Evolutionary conservation across 2,888 invertebrate genomes (phyloP), one percentile per base, ranked within the genome.

Genomic region (Monoplex corrugatus): DNA sequence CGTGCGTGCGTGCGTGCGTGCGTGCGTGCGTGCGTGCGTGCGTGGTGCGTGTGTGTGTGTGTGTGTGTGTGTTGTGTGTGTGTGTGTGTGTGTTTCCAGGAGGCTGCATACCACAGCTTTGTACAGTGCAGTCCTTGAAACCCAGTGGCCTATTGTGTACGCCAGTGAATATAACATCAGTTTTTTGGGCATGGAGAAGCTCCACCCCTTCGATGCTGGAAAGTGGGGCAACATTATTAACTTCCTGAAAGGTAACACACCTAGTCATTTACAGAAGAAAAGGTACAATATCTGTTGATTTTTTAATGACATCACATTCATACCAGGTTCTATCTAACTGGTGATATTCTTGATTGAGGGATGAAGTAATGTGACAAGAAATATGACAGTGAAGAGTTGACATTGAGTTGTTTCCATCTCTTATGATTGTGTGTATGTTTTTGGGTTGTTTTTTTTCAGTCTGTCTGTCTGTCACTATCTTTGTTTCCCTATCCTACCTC

Each of bases 181-280:
- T 50, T 98, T 98, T 95, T 96, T 97, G 94, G 98, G 98, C 23
- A 96, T 98, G 90, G 98, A 98, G 95, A 98, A 97, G 95, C 96
- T 98, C 23, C 98, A 98, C 96, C 97, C 98, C 0, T 98, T 98
- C 95, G 98, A 98, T 97, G 97, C 98, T 0, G 97, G 97, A 92
- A 98, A 98, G 96, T 98, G 98, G 97, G 97, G 97, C 90, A 97
- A 97, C 94, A 97, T 98, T 92, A 97, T 95, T 91, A 91, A 93
- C 23, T 95, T 95, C 92, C 93, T 97, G 40, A 95, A 96, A 95
- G 96, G 96, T 96, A 91, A 89, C 57, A 43, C n/a, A 13, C n/a
- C 16, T 2, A 2, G n/a, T 78, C 2, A 38, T 78, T 2, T 28
- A 38, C 38, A 28, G 16, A 28, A 28, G 2, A 32, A 78, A 38